Evolutionary conservation across 1,140 invertebrate genomes (phyloP).

Genomic region (Thalassaphorura encarpata): DNA sequence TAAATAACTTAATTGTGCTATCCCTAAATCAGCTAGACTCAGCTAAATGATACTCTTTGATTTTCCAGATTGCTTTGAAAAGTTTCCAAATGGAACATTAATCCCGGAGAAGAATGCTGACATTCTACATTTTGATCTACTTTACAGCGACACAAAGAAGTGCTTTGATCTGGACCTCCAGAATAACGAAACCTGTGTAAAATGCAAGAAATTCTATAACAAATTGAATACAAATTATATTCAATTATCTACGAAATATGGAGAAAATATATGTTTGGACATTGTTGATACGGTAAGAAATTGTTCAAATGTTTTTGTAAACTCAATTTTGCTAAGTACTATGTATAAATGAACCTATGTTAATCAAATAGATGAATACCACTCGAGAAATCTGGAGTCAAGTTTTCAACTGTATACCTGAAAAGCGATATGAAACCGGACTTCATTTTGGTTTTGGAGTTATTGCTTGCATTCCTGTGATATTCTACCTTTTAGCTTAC

Average conservation of each 20-base stretch:
- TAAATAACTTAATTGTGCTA: background rate
- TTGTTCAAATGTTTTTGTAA: too few species aligned
- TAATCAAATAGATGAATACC: conserved; percentile 26
- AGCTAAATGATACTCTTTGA: background rate
- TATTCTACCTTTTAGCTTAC: conserved; percentile 21
- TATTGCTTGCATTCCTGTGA: conserved; percentile 13
- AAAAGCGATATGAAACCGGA: conserved; percentile 11
- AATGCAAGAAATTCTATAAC: conserved; percentile 15
- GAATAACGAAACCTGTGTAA: conserved; percentile 11
- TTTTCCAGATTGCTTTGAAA: conserved; percentile 13
- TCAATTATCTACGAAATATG: conserved; percentile 12
- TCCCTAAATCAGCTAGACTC: conserved; percentile 25
- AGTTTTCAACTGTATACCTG: conserved; percentile 18
- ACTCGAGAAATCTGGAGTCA: conserved; percentile 28
- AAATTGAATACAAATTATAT: conserved; percentile 26
- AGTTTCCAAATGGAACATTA: conserved; percentile 6
- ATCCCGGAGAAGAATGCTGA: conserved; percentile 10
- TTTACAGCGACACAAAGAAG: conserved; percentile 6
- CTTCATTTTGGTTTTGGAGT: conserved; percentile 12
- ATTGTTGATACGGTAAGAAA: conserved; percentile 26
- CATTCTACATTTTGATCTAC: conserved; percentile 8
- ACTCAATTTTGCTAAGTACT: background rate
- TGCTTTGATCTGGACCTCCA: conserved; percentile 9
- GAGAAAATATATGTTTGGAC: conserved; percentile 29
- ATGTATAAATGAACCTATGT: background rate